Percentiles rank a stretch among this genome's conserved stretches.
phyloP scores from a whole-genome alignment of 2,888 invertebrate genomes.

The Ceraclea dissimilis region DNA sequence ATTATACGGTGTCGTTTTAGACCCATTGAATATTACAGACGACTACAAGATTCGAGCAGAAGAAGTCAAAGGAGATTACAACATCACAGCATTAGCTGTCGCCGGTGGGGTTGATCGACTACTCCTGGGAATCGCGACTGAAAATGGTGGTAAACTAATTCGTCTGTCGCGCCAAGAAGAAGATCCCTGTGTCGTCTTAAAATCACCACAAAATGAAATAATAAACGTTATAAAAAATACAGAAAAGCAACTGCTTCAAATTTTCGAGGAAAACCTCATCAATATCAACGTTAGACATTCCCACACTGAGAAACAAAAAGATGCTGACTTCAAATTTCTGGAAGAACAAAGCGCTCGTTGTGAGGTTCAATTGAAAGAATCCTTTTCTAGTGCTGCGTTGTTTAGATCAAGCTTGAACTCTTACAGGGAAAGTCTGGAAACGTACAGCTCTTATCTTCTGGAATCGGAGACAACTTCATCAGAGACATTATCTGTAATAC shows the following conservation, averaged over 20 bases:
- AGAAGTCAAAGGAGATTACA: constrained; percentile 10
- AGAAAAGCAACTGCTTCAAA: constrained; percentile 1
- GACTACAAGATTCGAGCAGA: constrained; percentile 13
- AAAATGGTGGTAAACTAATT: constrained; percentile 11
- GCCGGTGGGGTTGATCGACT: constrained; percentile 9
- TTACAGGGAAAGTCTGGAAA: not conserved
- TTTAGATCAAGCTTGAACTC: not conserved
- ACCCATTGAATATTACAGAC: constrained; percentile 5
- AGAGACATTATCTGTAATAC: no score
- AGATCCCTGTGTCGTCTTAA: constrained; percentile 7
- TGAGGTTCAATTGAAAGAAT: not conserved
- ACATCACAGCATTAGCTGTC: constrained; percentile 15
- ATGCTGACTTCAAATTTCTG: not conserved
- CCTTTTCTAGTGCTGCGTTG: not conserved
- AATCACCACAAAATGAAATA: constrained; percentile 5
- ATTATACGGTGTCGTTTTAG: constrained; percentile 9
- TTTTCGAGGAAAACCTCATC: constrained; percentile 7
- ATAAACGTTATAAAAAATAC: constrained; percentile 5
- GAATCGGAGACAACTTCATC: no score
- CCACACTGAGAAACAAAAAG: not conserved
- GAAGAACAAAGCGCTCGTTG: not conserved
- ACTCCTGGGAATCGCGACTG: constrained; percentile 9
- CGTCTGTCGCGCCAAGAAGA: constrained; percentile 5
- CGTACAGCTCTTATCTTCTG: not conserved
- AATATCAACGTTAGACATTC: not conserved